phyloP scores from a whole-genome alignment of 2,888 invertebrate species.

The Pristionchus exspectatus region DNA sequence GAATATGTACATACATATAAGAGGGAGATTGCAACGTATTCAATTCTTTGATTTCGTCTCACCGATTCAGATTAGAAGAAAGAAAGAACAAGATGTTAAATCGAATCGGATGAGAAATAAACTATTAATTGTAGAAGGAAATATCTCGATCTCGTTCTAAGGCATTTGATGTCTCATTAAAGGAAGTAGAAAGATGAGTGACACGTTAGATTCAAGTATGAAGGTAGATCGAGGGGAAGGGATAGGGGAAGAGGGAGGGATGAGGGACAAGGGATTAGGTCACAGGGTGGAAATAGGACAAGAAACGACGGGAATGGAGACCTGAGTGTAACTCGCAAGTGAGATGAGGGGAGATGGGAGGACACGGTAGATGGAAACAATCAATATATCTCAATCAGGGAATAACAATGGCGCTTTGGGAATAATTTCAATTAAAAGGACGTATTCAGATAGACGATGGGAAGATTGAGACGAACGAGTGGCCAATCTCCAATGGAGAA shows the following conservation, averaged over 20 bases:
- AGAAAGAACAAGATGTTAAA: constrained; percentile 6
- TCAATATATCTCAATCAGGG: constrained; percentile 3
- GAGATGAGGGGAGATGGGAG: not conserved
- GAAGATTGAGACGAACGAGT: constrained; percentile 67
- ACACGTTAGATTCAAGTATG: constrained; percentile 4
- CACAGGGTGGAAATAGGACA: constrained; percentile 25
- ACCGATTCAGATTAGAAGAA: not conserved
- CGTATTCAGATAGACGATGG: constrained; percentile 74
- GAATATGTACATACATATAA: constrained; percentile 40
- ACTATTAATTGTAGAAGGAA: not conserved
- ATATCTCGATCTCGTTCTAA: constrained; percentile 34
- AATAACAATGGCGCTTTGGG: constrained; percentile 72
- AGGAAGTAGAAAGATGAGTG: constrained; percentile 38
- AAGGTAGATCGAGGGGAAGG: constrained; percentile 27
- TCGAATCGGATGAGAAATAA: constrained; percentile 15
- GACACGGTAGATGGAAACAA: not conserved
- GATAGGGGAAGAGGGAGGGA: not conserved
- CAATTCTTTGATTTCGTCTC: constrained; percentile 15
- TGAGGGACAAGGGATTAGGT: not conserved
- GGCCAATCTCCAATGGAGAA: constrained; percentile 74
- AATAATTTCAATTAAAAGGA: constrained; percentile 74
- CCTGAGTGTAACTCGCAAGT: not conserved
- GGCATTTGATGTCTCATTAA: constrained; percentile 44
- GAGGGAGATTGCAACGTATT: constrained; percentile 9
- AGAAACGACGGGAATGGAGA: constrained; percentile 20